Evolutionary conservation across 2,888 invertebrate species (phyloP), one percentile per base, ranked within the genome.

Genomic region (Agonum fuliginosum): DNA sequence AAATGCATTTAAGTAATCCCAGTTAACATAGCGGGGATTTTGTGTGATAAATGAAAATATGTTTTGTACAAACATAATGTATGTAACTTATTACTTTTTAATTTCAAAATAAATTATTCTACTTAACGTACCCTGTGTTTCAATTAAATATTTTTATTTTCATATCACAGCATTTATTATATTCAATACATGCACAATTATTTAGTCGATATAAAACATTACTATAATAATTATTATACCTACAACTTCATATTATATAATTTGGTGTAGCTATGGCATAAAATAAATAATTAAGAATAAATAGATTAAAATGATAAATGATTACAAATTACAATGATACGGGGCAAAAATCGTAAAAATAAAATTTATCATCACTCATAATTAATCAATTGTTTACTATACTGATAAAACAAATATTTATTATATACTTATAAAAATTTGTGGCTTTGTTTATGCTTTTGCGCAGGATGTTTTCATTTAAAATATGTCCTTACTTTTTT

Each of bases 101-200:
- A 58, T 67, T 75, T 75, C 48, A 30, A 73, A 75, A 75, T 75
- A 75, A 75, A 75, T 75, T 75, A 75, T 75, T 75, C 75, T 75
- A 75, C 58, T 62, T 62, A 54, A 54, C 22, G 46, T 17, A 19
- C 12, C 17, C 8, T 54, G 24, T 12, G 12, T 54, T 54, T 54
- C n/a, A 24, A 54, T 12, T 54, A 24, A 62, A 58, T 27, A 58
- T 14, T 1, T 30, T 17, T 10, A 30, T 20, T 14, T 4, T 67
- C 24, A 67, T 75, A 75, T 75, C 75, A 75, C 75, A 75, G 75
- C 65, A 48, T 75, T 75, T 75, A 67, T 67, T 75, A 75, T 67
- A 75, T 27, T 67, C 48, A 48, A 74, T 67, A 75, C 75, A 75
- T 75, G 75, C 75, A 75, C 75, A 75, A 67, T 67, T 75, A 75